These are phyloP conservation scores for Sebastes schlegelii DNA, from an alignment of 2,113 vertebrate genomes.

Conservation along the genomic window DNA sequence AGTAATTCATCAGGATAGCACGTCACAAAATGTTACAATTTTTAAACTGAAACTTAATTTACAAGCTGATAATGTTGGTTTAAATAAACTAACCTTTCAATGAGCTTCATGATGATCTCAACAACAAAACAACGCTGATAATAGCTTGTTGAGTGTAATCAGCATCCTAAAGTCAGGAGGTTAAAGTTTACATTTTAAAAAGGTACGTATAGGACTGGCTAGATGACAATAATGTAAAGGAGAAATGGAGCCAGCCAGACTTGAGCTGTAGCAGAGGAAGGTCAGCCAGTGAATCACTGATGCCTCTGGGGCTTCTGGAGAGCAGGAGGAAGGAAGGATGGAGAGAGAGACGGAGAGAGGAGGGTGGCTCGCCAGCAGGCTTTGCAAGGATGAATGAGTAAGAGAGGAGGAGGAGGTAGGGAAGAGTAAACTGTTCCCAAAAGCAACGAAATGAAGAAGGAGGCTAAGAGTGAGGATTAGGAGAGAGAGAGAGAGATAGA, in stretches of 20 bases:
- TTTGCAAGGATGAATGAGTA: conserved; percentile 55
- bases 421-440: conserved; percentile 48
- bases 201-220: background rate
- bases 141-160: background rate
- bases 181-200: background rate
- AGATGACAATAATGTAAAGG: conserved; percentile 5
- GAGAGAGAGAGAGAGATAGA: background rate
- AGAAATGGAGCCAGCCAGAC: conserved; percentile 22
- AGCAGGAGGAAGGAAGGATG: conserved; percentile 22
- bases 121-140: background rate
- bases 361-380: conserved; percentile 34
- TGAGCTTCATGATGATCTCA: background rate
- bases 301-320: conserved; percentile 36
- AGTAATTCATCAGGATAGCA: conserved; percentile 42
- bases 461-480: conserved; percentile 12
- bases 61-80: background rate
- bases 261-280: conserved; percentile 27
- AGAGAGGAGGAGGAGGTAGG: conserved; percentile 44
- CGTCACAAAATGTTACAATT: background rate
- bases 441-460: conserved; percentile 46
- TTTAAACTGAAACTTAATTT: background rate
- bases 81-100: background rate
- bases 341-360: conserved; percentile 5
- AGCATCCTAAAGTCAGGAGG: background rate
- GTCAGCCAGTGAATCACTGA: conserved; percentile 41